Evolutionary conservation across 2,888 invertebrate genomes (phyloP), one percentile per base, ranked within the genome.

Genomic region (Synanthedon vespiformis): DNA sequence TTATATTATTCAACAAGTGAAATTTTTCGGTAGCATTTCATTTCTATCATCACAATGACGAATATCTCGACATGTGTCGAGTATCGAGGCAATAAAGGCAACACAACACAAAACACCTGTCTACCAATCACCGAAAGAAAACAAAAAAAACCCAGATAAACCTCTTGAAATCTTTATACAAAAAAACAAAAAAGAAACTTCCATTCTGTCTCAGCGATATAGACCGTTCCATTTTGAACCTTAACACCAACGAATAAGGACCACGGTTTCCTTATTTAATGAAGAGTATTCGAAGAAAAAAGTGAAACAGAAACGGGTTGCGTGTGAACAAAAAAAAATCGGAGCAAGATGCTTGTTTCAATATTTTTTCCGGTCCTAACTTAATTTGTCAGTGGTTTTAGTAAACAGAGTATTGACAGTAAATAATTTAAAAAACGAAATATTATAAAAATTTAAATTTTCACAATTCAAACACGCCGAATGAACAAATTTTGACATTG

Each of bases 291-390:
- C 51, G 41, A 44, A 11, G 52, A 56, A 57, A 57, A 55, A 55
- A 53, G 50, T 50, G 50, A 50, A n/a, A n/a, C n/a, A n/a, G n/a
- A n/a, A 40, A 54, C 51, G 52, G 53, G 52, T 51, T 56, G 49
- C 50, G 51, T 50, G 50, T 50, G 50, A 50, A 50, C 27, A 22
- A 22, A 50, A 76, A 77, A 77, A 72, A 72, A 67, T 58, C 60
- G 57, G 61, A 61, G 59, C 62, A 63, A 62, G 62, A 62, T 59
- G 72, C 71, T 68, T 72, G 71, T 63, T 22, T 22, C 62, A 54
- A 58, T 50, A 53, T 56, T 67, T 65, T 61, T 55, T 60, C 51
- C 34, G 52, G 50, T 61, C 58, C 54, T 60, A 62, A 64, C 56
- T 54, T 63, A 67, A 71, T 68, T 69, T 71, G 68, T 68, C 61